Base-by-base conservation (phyloP, 2,797 vertebrate species). In the Heteromormyrus szaboi region DNA sequence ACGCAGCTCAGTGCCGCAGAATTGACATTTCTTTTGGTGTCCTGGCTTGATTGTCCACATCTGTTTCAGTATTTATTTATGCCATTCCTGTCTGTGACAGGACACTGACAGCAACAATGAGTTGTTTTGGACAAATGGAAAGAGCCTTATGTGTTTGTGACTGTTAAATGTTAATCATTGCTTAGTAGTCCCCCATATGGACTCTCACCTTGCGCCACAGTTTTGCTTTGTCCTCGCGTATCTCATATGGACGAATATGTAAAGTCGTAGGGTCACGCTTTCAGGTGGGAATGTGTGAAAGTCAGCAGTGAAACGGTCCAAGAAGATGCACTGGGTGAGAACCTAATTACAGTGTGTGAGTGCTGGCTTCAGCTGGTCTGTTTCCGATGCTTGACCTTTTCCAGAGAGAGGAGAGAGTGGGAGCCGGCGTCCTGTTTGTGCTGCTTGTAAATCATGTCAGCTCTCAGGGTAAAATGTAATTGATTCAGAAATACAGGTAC, bases 11-110 rank as follows among this genome's bases (percentile, higher is more conserved):
- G 17, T 76, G 44, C 19, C 76, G 62, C 59, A 56, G 22, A 37
- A 91, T 90, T 29, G 37, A 83, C 87, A 48, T 51, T 81, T 79
- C 76, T 89, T 79, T 65, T 7, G 33, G 68, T 51, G 8, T 89
- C 44, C 87, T 87, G 91, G 85, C 90, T 90, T 90, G 89, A 89
- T 41, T 88, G n/a, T 25, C 56, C 85, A 86, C 86, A 51, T 90
- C 88, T 81, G 84, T 86, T 88, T 29, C 37, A 59, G 46, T 84
- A 62, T 88, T 85, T 37, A 87, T 68, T 88, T 51, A n/a, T 68
- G 89, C 65, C n/a, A n/a, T 51, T 48, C 81, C 53, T 76, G 37
- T 44, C 50, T 85, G 86, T 4, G 51, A 65, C 25, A 37, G 65
- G n/a, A 33, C 81, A 2, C 17, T 17, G 33, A n/a, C 12, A 72